A percentile compares a stretch with the other conserved stretches of the same genome.
Conservation (phyloP, 2,113 vertebrate genomes). For the Catharus minimus region DNA sequence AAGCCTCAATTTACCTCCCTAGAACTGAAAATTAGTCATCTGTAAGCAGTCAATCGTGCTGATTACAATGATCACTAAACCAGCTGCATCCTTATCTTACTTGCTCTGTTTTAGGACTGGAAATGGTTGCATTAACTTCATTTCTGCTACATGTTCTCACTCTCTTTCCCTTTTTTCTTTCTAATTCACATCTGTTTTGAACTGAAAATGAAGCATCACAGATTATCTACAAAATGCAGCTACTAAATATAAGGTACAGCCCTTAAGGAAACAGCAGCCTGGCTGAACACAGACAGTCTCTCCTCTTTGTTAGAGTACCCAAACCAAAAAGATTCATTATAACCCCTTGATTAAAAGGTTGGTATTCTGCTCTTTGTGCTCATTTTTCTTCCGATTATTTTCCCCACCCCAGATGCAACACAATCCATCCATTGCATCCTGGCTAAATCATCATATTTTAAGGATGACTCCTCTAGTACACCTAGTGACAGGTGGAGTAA, state of each 20-base stretch:
- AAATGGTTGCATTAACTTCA: not conserved
- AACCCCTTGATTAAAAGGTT: not conserved
- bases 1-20: constrained; percentile 12
- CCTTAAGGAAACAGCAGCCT: not conserved
- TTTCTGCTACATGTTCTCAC: not conserved
- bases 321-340: not conserved
- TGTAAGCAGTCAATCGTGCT: constrained; percentile 18
- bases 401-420: not conserved
- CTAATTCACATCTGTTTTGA: not conserved
- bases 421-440: not conserved
- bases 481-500: not conserved
- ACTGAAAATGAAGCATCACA: not conserved
- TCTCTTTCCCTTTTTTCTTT: not conserved
- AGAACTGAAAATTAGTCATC: constrained; percentile 34
- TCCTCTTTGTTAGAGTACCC: not conserved
- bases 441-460: not conserved
- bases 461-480: not conserved
- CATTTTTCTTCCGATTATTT: not conserved
- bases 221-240: not conserved
- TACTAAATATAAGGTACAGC: not conserved
- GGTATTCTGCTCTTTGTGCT: not conserved
- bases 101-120: not conserved
- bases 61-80: constrained; percentile 48
- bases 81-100: not conserved
- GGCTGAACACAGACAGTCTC: not conserved